phyloP scores from a whole-genome alignment of 2,888 invertebrate species.

The Polia nebulosa region DNA sequence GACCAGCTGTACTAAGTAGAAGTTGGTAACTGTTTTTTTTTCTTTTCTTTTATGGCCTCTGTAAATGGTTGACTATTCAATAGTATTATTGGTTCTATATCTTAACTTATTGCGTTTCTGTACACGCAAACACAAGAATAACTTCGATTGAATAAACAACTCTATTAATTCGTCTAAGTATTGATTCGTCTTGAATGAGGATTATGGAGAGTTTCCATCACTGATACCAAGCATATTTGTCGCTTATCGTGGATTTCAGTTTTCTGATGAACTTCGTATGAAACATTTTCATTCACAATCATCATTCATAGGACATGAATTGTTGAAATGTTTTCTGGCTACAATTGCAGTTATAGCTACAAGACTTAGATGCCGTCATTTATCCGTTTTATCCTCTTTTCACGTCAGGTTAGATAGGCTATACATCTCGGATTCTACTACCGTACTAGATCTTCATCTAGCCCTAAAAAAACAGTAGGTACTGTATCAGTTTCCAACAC shows the following conservation, averaged over 20 bases:
- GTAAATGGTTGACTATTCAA: neutral
- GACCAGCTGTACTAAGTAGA: neutral
- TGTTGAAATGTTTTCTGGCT: neutral
- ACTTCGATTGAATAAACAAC: neutral
- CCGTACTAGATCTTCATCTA: conserved; percentile 6
- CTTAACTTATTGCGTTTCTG: neutral
- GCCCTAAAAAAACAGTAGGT: conserved; percentile 1
- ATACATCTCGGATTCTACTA: neutral
- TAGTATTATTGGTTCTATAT: neutral
- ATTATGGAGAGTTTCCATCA: too few relatives aligned
- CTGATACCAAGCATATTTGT: neutral
- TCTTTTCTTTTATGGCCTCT: neutral
- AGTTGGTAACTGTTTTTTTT: neutral
- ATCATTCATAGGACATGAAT: too few relatives aligned
- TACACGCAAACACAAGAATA: neutral
- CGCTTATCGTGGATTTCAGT: too few relatives aligned
- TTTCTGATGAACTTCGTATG: neutral
- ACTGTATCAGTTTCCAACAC: conserved; percentile 15
- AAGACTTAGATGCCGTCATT: conserved; percentile 1
- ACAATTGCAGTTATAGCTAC: neutral
- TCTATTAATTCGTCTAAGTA: too few relatives aligned
- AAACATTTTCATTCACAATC: too few relatives aligned
- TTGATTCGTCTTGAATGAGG: neutral
- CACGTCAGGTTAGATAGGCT: neutral
- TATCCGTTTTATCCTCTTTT: neutral